Evolutionary conservation across 2,888 invertebrate species (phyloP), one percentile per base, ranked within the genome.

Genomic region (Apocheima hispidaria): DNA sequence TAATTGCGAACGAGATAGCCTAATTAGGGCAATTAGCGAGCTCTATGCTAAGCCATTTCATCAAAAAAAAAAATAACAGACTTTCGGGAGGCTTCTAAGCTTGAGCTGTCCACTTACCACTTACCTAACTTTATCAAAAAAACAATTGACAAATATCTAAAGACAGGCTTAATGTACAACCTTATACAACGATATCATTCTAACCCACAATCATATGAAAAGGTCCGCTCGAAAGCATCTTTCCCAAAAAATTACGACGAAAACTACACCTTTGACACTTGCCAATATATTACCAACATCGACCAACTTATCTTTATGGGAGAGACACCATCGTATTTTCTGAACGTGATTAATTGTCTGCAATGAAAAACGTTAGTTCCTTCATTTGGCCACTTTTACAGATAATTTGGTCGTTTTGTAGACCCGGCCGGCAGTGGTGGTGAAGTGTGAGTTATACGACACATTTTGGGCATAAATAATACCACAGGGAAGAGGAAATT

Each of bases 401-500:
- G 70, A 81, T 46, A 44, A 26, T 14, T 26, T 23, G 23, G 44
- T 28, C 4, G 12, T 16, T 44, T 44, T 28, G 28, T 14, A 16
- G 26, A 44, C 79, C 81, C 74, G 73, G 72, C 65, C 52, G 51
- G 49, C 36, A 21, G 60, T 81, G 82, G 66, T 68, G 73, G 67
- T 83, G 85, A 84, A 84, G 84, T 84, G 81, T 81, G 79, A 84
- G 79, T 75, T 77, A 79, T 82, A 72, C 77, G 75, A 74, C 77
- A 77, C 81, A 74, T 80, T 78, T 75, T 77, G 73, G 69, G 71
- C 74, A 79, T 78, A 80, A 80, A 80, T 79, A 78, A 76, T 72
- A 58, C 69, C 50, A 51, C 51, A 60, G 63, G 71, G 71, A 70
- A 69, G 65, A 71, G 70, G 67, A 77, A 75, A 75, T 77, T 75